A percentile compares a stretch with the other conserved stretches of the same genome.
phyloP scores from a whole-genome alignment of 64 coral and sea anemone species.

The Montipora cactus region DNA sequence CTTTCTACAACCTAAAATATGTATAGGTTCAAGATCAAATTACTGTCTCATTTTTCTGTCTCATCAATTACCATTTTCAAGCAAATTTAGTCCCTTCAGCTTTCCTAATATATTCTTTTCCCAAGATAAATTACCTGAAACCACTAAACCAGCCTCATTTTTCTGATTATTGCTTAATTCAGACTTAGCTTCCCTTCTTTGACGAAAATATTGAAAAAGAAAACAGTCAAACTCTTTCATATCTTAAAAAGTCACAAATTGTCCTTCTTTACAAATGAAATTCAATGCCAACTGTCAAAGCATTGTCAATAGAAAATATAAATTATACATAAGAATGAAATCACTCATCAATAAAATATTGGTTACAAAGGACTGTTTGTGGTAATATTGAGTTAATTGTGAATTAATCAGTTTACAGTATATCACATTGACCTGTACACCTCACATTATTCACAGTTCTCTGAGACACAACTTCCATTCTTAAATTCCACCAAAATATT shows the following conservation, averaged over 20 bases:
- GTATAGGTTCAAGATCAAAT: not conserved
- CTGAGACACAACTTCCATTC: not conserved
- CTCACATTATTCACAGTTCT: not conserved
- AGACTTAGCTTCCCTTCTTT: constrained; percentile 27
- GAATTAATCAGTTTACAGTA: not conserved
- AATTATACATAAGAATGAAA: constrained; percentile 22
- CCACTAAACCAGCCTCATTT: not conserved
- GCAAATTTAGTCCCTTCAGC: not conserved
- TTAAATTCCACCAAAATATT: no score
- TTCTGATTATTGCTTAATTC: not conserved
- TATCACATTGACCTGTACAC: not conserved
- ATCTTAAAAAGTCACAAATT: not conserved
- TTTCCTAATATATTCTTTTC: not conserved
- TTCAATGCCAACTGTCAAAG: not conserved
- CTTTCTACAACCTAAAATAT: no score
- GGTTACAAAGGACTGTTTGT: not conserved
- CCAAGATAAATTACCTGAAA: not conserved
- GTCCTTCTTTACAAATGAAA: not conserved
- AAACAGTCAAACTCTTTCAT: constrained; percentile 39
- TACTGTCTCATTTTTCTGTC: not conserved
- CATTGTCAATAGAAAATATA: not conserved
- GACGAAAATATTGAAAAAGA: constrained; percentile 32
- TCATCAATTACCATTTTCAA: not conserved
- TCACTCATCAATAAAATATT: constrained; percentile 24
- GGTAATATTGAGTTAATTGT: constrained; percentile 4